Conservation (phyloP, 2,797 vertebrate species). For the Protosalanx chinensis region DNA sequence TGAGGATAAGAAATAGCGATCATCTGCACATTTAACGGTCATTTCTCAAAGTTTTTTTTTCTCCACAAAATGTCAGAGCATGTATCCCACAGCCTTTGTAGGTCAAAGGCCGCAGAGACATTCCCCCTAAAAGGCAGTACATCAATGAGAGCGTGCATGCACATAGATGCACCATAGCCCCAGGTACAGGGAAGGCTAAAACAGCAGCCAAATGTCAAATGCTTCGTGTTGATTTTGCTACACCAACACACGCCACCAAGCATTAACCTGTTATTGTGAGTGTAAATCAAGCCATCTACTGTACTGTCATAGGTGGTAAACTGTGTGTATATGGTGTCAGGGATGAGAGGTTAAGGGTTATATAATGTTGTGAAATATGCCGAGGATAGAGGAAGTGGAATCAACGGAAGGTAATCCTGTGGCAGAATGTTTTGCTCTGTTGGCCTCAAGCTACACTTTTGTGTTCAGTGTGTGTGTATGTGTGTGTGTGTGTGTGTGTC, state of each 20-base stretch:
- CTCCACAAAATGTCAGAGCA: not conserved
- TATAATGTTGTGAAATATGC: not conserved
- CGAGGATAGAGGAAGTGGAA: not conserved
- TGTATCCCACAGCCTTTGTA: not conserved
- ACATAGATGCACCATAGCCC: constrained; percentile 19
- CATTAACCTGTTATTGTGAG: not conserved
- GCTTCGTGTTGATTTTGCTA: constrained; percentile 33
- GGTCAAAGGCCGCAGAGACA: not conserved
- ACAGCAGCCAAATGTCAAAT: constrained; percentile 35
- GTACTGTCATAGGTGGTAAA: not conserved
- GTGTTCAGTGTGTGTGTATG: not conserved
- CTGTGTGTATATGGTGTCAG: not conserved
- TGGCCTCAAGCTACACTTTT: not conserved
- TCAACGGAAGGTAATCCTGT: constrained; percentile 3
- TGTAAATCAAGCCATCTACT: no score
- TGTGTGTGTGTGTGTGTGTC: constrained; percentile 13
- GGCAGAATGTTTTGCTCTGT: constrained; percentile 4
- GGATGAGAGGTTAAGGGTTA: constrained; percentile 2
- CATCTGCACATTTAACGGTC: not conserved
- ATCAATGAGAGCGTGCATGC: not conserved
- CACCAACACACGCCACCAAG: constrained; percentile 24
- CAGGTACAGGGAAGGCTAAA: constrained; percentile 12
- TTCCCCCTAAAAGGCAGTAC: not conserved
- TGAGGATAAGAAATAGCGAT: not conserved
- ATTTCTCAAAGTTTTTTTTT: not conserved